Conservation (phyloP, 2,797 vertebrate species). For the Catostomus latipinnis region DNA sequence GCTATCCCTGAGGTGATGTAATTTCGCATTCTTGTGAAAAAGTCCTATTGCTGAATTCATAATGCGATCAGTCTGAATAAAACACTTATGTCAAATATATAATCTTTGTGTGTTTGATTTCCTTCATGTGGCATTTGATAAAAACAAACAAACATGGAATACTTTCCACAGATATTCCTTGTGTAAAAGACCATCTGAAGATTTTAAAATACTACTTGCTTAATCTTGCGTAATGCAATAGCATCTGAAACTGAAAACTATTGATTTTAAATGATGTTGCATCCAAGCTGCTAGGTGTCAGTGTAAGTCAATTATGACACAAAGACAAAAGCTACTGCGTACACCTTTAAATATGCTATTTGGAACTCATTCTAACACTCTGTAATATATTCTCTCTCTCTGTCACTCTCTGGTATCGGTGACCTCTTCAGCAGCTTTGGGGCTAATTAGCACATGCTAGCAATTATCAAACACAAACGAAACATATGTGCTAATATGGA, state of each 20-base stretch:
- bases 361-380: not conserved
- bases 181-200: not conserved
- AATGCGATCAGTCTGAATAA: too few species aligned
- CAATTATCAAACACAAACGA: slow-evolving; percentile 84
- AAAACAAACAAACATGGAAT: too few species aligned
- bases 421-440: slow-evolving; percentile 67
- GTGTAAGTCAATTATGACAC: too few species aligned
- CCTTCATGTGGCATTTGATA: not conserved
- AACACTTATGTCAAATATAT: too few species aligned
- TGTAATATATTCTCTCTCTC: not conserved
- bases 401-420: slow-evolving; percentile 20
- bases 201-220: not conserved
- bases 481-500: slow-evolving; percentile 82
- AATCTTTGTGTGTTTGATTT: too few species aligned
- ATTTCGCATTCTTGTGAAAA: too few species aligned
- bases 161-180: not conserved
- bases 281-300: too few species aligned
- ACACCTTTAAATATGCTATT: not conserved
- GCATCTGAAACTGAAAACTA: too few species aligned
- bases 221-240: not conserved
- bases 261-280: too few species aligned
- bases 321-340: too few species aligned
- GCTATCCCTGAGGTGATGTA: too few species aligned
- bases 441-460: slow-evolving; percentile 87
- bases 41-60: too few species aligned